phyloP scores from a whole-genome alignment of 2,113 vertebrate genomes.

The Motacilla alba region DNA sequence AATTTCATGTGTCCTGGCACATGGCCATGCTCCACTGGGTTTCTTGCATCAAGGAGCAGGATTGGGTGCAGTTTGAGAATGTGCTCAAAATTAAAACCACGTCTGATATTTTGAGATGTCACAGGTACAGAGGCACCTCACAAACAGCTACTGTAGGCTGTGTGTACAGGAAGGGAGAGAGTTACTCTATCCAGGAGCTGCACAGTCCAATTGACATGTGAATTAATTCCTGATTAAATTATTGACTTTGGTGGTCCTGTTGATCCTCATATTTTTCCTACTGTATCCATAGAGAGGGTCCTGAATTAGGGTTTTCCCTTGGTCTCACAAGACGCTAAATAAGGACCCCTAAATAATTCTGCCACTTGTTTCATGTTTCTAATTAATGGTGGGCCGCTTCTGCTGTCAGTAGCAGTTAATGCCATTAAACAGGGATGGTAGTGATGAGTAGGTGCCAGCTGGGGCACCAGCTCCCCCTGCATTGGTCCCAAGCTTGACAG shows the following conservation, averaged over 20 bases:
- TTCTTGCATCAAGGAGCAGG: not conserved
- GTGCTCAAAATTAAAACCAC: not conserved
- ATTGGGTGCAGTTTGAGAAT: not conserved
- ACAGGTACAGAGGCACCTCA: not conserved
- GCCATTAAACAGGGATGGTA: not conserved
- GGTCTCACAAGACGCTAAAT: not conserved
- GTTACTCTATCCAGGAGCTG: not conserved
- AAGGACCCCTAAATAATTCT: not conserved
- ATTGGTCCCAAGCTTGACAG: accelerated
- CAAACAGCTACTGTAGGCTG: not conserved
- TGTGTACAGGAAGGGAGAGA: constrained; percentile 1
- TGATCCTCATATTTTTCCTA: not conserved
- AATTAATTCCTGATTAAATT: not conserved
- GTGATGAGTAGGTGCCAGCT: not conserved
- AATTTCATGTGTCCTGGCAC: not conserved
- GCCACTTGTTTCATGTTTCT: not conserved
- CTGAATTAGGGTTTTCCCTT: not conserved
- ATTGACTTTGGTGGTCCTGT: not conserved
- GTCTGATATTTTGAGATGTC: not conserved
- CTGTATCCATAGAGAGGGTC: not conserved
- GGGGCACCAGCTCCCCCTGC: not conserved
- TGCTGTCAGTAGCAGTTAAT: not conserved
- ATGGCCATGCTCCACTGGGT: not conserved
- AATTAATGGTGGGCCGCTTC: not conserved
- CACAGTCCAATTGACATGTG: not conserved